phyloP scores from a whole-genome alignment of 2,888 invertebrate genomes.

The Herminia tarsipennalis region DNA sequence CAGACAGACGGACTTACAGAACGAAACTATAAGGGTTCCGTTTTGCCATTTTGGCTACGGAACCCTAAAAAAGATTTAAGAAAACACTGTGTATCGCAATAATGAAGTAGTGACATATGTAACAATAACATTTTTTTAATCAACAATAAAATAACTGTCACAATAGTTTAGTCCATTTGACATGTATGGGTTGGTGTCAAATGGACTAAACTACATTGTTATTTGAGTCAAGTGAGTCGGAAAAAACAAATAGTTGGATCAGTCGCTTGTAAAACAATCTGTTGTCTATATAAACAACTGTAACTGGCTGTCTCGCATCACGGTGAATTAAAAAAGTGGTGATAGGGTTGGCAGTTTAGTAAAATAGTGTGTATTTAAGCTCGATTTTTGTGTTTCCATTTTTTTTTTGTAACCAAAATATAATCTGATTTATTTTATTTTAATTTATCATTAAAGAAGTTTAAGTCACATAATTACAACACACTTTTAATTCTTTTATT shows the following conservation, averaged over 20 bases:
- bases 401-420: not conserved
- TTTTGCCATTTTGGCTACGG: too few species aligned
- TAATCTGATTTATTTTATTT: not conserved
- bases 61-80: too few species aligned
- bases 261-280: conserved; percentile 63
- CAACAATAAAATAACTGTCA: too few species aligned
- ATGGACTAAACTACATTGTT: not conserved
- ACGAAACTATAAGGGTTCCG: too few species aligned
- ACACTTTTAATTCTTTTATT: too few species aligned
- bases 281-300: conserved; percentile 67
- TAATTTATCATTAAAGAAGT: too few species aligned
- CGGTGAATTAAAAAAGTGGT: conserved; percentile 51
- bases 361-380: not conserved
- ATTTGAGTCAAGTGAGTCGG: conserved; percentile 23
- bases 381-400: too few species aligned
- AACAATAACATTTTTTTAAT: too few species aligned
- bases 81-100: too few species aligned
- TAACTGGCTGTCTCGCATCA: conserved; percentile 48
- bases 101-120: too few species aligned
- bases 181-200: conserved; percentile 3
- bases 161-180: conserved; percentile 1
- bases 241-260: conserved; percentile 40
- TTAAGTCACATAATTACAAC: too few species aligned
- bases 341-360: conserved; percentile 53
- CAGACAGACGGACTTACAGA: too few species aligned